These are phyloP conservation scores for Xanthorhoe designata DNA, from an alignment of 2,888 invertebrate genomes.

Conservation along the genomic window DNA sequence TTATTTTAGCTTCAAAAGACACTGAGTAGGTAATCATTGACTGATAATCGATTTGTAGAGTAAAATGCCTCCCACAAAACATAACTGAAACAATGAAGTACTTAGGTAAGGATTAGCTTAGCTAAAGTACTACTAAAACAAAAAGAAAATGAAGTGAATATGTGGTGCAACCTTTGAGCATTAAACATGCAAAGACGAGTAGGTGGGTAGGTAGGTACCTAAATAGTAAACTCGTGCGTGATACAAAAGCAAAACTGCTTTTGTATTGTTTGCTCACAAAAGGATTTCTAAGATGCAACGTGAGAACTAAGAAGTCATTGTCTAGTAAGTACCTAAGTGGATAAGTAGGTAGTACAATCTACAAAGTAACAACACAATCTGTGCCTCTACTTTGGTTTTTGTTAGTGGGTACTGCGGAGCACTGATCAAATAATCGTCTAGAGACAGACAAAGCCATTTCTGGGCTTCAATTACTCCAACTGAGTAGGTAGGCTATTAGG, in stretches of 20 bases:
- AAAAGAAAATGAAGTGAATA: too few species aligned
- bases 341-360: too few species aligned
- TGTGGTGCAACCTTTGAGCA: too few species aligned
- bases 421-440: conserved; percentile 9
- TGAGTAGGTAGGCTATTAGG: background rate
- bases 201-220: too few species aligned
- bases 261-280: conserved; percentile 11
- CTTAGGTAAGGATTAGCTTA: too few species aligned
- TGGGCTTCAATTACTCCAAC: background rate
- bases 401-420: background rate
- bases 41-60: too few species aligned
- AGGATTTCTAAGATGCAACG: conserved; percentile 16
- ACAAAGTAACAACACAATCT: background rate
- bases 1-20: too few species aligned
- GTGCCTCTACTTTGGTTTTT: background rate
- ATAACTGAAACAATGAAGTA: too few species aligned
- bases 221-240: background rate
- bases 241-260: conserved; percentile 1
- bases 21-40: too few species aligned
- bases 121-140: too few species aligned
- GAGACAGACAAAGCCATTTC: background rate
- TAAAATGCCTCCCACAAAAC: too few species aligned
- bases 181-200: too few species aligned
- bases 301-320: conserved; percentile 17
- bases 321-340: background rate